Conservation (phyloP, 2,888 invertebrate species). For the Acanthacorydalis orientalis region DNA sequence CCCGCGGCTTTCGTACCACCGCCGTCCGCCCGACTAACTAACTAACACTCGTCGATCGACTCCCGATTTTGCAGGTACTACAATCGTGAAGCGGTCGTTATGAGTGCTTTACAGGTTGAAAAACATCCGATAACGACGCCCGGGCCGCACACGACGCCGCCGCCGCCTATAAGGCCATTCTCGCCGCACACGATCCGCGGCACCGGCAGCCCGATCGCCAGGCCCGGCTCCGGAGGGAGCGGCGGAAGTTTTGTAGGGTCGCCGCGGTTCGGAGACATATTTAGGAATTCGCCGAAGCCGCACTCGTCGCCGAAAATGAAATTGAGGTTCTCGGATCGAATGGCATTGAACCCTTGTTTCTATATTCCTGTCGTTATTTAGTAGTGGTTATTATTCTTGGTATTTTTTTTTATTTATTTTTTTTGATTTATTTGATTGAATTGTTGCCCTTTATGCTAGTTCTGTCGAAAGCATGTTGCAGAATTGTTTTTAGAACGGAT, state of each 20-base stretch:
- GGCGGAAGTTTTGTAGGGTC: slow-evolving; percentile 35
- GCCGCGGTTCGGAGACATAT: slow-evolving; percentile 35
- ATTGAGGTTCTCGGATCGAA: slow-evolving; percentile 40
- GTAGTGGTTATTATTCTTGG: not conserved
- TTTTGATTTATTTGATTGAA: no score
- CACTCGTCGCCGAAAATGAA: slow-evolving; percentile 86
- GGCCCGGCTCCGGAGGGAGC: slow-evolving; percentile 42
- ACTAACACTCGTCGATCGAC: not conserved
- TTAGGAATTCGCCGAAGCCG: slow-evolving; percentile 40
- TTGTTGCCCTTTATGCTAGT: no score
- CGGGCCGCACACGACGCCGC: slow-evolving; percentile 63
- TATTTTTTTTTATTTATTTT: slow-evolving; percentile 5
- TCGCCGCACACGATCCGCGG: slow-evolving; percentile 8
- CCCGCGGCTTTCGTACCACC: not conserved
- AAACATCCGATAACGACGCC: slow-evolving; percentile 79
- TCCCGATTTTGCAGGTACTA: slow-evolving; percentile 50
- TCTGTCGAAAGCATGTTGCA: not conserved
- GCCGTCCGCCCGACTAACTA: not conserved
- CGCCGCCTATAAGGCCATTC: slow-evolving; percentile 35
- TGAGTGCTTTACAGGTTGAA: slow-evolving; percentile 84
- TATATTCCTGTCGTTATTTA: not conserved
- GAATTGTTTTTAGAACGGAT: slow-evolving; percentile 2
- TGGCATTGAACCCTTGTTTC: slow-evolving; percentile 9
- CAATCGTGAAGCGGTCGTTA: slow-evolving; percentile 81
- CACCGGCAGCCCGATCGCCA: slow-evolving; percentile 36